Evolutionary conservation across 2,797 vertebrate genomes (phyloP).

Genomic region (Sorex maritimensis): DNA sequence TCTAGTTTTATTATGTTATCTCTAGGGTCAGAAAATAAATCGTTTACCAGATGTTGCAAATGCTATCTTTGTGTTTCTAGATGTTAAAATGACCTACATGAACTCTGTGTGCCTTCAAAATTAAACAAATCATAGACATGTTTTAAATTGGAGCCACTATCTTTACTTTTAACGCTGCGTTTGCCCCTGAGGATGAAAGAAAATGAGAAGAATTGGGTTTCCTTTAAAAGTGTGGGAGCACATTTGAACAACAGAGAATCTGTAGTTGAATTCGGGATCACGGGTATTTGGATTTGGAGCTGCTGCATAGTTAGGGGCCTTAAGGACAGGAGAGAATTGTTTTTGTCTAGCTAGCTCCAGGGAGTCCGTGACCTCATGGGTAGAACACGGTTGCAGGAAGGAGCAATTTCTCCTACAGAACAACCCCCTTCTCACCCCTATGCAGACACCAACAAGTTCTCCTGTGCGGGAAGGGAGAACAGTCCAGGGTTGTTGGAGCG

Average conservation of each 20-base stretch:
- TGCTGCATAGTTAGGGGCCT: neutral
- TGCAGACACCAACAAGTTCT: neutral
- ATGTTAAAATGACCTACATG: conserved; percentile 18
- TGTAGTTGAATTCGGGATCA: neutral
- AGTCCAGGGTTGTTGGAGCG: neutral
- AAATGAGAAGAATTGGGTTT: neutral
- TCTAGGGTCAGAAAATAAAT: neutral
- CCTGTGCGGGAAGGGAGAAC: neutral
- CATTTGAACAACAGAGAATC: neutral
- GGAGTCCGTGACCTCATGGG: too few relatives aligned
- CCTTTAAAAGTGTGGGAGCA: neutral
- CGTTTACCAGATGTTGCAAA: neutral
- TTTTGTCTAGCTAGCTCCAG: neutral
- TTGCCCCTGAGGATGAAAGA: neutral
- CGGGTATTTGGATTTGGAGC: neutral
- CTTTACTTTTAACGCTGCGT: neutral
- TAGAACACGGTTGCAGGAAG: neutral
- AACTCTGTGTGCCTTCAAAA: conserved; percentile 62
- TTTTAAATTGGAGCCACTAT: neutral
- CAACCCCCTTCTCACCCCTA: rapidly evolving
- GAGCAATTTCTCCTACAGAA: too few relatives aligned
- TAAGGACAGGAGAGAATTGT: neutral
- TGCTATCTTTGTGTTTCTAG: neutral
- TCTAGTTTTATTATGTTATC: neutral
- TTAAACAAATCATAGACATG: conserved; percentile 61